phyloP scores from a whole-genome alignment of 2,113 vertebrate species.

The Nycticryphes semicollaris region DNA sequence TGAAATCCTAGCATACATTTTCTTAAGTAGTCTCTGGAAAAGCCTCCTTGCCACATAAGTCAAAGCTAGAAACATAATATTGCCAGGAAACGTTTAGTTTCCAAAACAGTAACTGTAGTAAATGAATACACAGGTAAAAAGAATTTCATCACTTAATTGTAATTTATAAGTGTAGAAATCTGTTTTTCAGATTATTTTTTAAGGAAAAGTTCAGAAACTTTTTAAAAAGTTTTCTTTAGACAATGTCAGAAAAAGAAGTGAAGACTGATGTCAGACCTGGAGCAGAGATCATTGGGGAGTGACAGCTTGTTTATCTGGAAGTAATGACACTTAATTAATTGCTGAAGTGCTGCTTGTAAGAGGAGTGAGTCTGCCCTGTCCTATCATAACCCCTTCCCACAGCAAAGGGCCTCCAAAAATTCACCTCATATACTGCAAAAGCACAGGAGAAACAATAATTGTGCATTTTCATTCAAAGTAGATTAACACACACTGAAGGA shows the following conservation, averaged over 20 bases:
- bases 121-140: slow-evolving; percentile 28
- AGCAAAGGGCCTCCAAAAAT: neutral
- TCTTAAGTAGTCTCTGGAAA: slow-evolving; percentile 53
- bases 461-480: neutral
- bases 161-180: slow-evolving; percentile 64
- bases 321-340: neutral
- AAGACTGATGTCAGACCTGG: slow-evolving; percentile 47
- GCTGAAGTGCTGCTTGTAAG: neutral
- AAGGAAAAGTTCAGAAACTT: neutral
- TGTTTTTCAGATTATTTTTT: neutral
- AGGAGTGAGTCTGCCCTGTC: neutral
- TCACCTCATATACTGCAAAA: neutral
- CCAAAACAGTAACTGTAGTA: slow-evolving; percentile 57
- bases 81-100: slow-evolving; percentile 34
- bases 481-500: neutral
- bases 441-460: neutral
- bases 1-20: slow-evolving; percentile 48
- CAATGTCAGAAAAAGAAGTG: slow-evolving; percentile 30
- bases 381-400: neutral
- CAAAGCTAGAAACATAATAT: slow-evolving; percentile 42
- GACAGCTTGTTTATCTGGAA: neutral
- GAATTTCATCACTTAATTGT: slow-evolving; percentile 59
- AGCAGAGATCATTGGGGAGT: slow-evolving; percentile 26
- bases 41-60: slow-evolving; percentile 50
- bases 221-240: neutral